Conservation (phyloP, 1,140 invertebrate genomes). For the Eurosta solidaginis region DNA sequence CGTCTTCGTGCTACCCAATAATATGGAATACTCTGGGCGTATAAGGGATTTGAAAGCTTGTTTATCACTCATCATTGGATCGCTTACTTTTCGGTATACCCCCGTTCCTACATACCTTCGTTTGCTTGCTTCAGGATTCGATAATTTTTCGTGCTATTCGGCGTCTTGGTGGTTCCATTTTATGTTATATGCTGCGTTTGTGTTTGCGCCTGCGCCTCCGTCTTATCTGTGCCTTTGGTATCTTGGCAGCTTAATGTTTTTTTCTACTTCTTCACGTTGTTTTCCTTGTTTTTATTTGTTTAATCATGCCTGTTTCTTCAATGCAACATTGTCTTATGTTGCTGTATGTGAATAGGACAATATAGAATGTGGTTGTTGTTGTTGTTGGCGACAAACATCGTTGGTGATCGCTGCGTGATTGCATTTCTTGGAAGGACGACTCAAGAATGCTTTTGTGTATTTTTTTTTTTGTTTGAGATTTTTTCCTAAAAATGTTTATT, state of each 20-base stretch:
- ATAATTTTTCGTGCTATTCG: not conserved
- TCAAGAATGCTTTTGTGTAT: slow-evolving; percentile 21
- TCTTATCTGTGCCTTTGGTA: not conserved
- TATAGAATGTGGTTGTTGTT: not conserved
- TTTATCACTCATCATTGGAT: too few species aligned
- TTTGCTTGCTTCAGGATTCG: too few species aligned
- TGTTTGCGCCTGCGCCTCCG: not conserved
- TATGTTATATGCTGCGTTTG: not conserved
- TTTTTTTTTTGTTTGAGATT: slow-evolving; percentile 18
- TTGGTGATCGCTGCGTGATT: slow-evolving; percentile 25
- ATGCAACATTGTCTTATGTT: not conserved
- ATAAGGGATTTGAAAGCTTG: too few species aligned
- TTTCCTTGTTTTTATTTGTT: not conserved
- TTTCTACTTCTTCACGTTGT: not conserved
- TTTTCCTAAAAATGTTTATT: not conserved
- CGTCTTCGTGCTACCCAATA: too few species aligned
- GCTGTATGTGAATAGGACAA: not conserved
- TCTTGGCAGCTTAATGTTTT: not conserved
- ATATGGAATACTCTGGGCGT: too few species aligned
- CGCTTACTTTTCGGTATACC: too few species aligned
- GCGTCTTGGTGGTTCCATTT: not conserved
- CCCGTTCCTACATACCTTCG: not conserved
- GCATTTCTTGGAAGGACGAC: slow-evolving; percentile 37
- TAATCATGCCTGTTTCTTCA: not conserved
- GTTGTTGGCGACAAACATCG: slow-evolving; percentile 28